Evolutionary conservation across 1,140 invertebrate genomes (phyloP).

Genomic region (Drosophila takahashii): DNA sequence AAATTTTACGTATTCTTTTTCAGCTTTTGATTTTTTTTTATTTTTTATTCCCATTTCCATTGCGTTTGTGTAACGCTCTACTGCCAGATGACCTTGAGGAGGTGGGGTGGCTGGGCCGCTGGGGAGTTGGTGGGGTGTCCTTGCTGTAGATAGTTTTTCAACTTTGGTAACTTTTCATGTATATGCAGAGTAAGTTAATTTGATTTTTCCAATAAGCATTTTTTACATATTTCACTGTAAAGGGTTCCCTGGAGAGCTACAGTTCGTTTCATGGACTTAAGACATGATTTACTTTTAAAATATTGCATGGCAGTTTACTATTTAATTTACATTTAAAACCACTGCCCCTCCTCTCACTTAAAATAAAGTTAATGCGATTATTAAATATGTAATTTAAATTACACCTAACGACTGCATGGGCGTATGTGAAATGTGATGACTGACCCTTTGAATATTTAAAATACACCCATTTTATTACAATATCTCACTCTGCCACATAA

Average conservation of each 20-base stretch:
- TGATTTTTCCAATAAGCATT: conserved; percentile 44
- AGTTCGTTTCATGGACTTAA: conserved; percentile 9
- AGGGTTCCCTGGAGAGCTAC: conserved; percentile 14
- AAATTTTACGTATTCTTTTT: conserved; percentile 63
- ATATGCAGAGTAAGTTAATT: conserved; percentile 47
- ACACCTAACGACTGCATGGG: conserved; percentile 13
- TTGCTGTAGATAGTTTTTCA: conserved; percentile 35
- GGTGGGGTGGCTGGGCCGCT: not conserved
- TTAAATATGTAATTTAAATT: conserved; percentile 40
- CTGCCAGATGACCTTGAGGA: conserved; percentile 39
- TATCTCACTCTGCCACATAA: conserved; percentile 21
- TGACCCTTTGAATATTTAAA: conserved; percentile 46
- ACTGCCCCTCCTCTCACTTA: not conserved
- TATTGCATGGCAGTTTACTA: no score
- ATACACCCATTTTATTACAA: conserved; percentile 43
- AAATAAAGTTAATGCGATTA: conserved; percentile 28
- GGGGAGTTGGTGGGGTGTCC: not conserved
- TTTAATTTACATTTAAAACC: no score
- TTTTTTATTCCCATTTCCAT: conserved; percentile 19
- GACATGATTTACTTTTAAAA: not conserved
- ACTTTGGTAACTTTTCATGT: conserved; percentile 38
- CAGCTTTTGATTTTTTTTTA: conserved; percentile 29
- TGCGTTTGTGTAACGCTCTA: conserved; percentile 34
- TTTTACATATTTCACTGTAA: conserved; percentile 17
- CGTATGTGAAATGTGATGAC: conserved; percentile 24